Conservation (phyloP, 2,797 vertebrate species). For the Microhierax caerulescens region DNA sequence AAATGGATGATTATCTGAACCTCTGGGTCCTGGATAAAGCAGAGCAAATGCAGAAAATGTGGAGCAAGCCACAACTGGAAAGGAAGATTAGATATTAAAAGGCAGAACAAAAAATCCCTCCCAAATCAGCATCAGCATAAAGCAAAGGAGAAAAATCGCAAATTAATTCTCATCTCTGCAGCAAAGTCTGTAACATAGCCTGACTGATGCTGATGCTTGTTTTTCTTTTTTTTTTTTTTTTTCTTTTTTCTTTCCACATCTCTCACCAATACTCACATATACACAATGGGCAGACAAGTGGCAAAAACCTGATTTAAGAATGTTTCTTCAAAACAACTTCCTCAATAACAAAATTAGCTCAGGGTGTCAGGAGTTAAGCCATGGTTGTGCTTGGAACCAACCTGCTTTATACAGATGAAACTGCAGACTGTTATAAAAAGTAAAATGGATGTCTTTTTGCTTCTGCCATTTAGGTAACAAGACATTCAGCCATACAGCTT, state of each 20-base stretch:
- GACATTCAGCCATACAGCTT: neutral
- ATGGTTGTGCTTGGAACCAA: neutral
- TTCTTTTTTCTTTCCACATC: neutral
- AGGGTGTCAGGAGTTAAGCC: neutral
- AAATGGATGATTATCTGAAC: slow-evolving; percentile 35
- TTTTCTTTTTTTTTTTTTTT: neutral
- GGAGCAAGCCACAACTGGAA: slow-evolving; percentile 21
- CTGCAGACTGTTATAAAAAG: neutral
- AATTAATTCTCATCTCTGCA: slow-evolving; percentile 27
- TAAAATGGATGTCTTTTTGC: neutral
- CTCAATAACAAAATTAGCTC: slow-evolving; percentile 12
- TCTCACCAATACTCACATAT: neutral
- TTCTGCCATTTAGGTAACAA: neutral
- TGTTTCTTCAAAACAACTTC: neutral
- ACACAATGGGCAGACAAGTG: neutral
- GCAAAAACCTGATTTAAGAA: slow-evolving; percentile 29
- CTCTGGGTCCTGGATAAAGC: neutral
- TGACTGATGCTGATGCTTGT: neutral
- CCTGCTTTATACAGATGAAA: neutral
- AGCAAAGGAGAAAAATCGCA: slow-evolving; percentile 29
- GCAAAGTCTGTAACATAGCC: neutral
- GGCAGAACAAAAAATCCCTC: slow-evolving; percentile 21
- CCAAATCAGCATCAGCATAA: neutral
- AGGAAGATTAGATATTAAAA: slow-evolving; percentile 31
- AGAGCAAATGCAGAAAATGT: neutral